Base-by-base conservation (phyloP, 2,888 invertebrate genomes). In the Siphonodentalium dalli region DNA sequence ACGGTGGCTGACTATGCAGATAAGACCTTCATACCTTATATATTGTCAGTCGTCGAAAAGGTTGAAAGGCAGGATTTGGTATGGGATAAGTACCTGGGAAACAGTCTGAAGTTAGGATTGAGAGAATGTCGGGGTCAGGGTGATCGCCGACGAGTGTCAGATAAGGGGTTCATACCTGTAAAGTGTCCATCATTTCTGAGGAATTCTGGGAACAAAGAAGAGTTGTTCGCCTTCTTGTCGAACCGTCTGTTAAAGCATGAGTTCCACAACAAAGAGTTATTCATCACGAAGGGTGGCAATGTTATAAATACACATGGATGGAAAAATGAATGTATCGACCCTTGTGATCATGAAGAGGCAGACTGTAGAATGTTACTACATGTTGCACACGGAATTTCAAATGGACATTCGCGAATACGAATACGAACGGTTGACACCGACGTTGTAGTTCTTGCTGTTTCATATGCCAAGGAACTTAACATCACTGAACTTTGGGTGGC, bases 331-430 rank as follows among this genome's bases (percentile, higher is more conserved):
- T 18, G 26, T n/a, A 26, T 58, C 24, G 38, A 49, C 20, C 54
- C 58, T 24, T 53, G 60, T 29, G 40, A 11, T 21, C 53, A 56
- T 27, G 56, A 59, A 39, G 54, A 61, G 28, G 58, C 57, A 13
- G 52, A 61, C 35, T 48, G 58, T 2, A 20, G 53, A 5, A 39
- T 60, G 11, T 15, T 52, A 1, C 26, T 59, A 18, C 54, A 58
- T 49, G 46, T 39, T 9, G 21, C n/a, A 31, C 37, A 50, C 38
- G 37, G 34, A 5, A 15, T 18, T 15, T 18, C 15, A 21, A 35
- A 61, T 34, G 54, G 54, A 7, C 29, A 38, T 44, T 11, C 18
- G 6, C 31, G 24, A 13, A 24, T 60, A 9, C 11, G 51, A 35
- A 53, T 52, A 7, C 40, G 38, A 7, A 47, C 58, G 39, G 27